Conservation (phyloP, 2,797 vertebrate genomes). For the Hypotaenidia philippensis region DNA sequence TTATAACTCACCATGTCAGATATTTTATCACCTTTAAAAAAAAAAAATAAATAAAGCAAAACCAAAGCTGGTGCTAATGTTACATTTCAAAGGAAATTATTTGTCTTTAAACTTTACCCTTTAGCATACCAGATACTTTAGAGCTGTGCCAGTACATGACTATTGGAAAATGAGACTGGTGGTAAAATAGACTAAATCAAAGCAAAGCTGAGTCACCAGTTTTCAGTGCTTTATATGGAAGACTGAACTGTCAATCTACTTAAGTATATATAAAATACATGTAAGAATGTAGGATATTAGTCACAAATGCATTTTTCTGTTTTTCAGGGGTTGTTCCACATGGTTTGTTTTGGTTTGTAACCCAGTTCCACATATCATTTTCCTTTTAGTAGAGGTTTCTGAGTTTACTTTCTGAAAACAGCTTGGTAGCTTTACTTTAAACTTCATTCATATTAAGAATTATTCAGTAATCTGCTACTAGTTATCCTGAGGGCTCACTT, state of each 20-base stretch:
- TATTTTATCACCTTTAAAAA: neutral
- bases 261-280: neutral
- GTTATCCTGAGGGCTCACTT: neutral
- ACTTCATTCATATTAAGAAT: neutral
- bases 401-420: neutral
- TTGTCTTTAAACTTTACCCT: constrained; percentile 16
- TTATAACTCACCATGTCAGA: neutral
- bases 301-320: neutral
- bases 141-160: constrained; percentile 11
- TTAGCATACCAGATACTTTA: neutral
- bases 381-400: neutral
- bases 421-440: neutral
- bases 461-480: neutral
- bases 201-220: neutral
- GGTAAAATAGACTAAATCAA: constrained; percentile 11
- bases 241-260: neutral
- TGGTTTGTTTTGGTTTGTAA: neutral
- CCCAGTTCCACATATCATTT: neutral
- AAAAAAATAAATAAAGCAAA: too few relatives aligned
- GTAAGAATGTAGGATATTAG: neutral
- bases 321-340: neutral
- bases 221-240: neutral
- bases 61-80: neutral
- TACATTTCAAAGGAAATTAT: constrained; percentile 16
- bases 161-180: neutral